Base-by-base conservation (phyloP, 1,140 invertebrate genomes). In the Drosophila albomicans region DNA sequence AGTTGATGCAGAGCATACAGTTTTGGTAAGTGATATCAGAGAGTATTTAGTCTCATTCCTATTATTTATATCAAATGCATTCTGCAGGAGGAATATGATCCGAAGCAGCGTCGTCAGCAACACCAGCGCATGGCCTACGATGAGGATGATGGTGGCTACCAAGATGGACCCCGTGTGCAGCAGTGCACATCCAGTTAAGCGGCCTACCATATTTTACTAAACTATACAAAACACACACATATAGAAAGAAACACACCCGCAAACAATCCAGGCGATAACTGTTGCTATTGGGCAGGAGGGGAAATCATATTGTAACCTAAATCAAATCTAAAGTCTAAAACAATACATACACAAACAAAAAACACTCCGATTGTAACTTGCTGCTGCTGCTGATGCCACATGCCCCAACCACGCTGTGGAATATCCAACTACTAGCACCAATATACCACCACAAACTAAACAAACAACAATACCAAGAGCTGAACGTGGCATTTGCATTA, bases 181-280 rank as follows among this genome's bases (percentile, higher is more conserved):
- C 96, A 97, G 93, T 98, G 97, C 94, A 95, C 96, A 81, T 95
- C 96, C 54, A 96, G 96, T 93, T 97, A 96, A 95, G 76, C 89
- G 78, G 76, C 48, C 51, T 68, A 71, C 35, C 58, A 75, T 72
- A 38, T 66, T 78, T 65, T 78, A 78, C 15, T 25, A 25, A 68
- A 58, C 51, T 69, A 75, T 48, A 45, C 52, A n/a, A 13, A 30
- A 13, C 38, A 15, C 46, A 71, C 41, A 63, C 43, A 61, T 10
- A 28, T 38, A 38, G n/a, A 38, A 16, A 11, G 2, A 32, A 46
- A 15, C 45, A 61, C 30, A 49, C 65, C 52, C 28, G 62, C 48
- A 75, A 65, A 41, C 46, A 58, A 75, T 64, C 38, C 54, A 61
- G 58, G 30, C 51, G 56, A 61, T 64, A n/a, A 13, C 41, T 65